These are phyloP conservation scores for Globia sparganii DNA, from an alignment of 2,888 invertebrate genomes.

Conservation along the genomic window DNA sequence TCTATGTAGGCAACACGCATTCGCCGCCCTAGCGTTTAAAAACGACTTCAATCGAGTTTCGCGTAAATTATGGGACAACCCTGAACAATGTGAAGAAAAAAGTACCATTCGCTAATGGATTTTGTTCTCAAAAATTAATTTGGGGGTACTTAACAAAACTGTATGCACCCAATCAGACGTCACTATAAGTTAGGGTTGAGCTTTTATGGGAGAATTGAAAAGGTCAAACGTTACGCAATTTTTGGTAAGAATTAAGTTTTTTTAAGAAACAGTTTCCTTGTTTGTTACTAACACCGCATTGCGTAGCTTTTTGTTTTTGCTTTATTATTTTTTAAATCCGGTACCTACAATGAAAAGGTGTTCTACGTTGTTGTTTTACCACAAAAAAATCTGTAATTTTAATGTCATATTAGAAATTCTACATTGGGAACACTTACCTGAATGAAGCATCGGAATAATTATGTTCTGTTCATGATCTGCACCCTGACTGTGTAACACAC, in stretches of 20 bases:
- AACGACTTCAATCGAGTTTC: conserved; percentile 86
- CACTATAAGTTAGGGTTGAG: conserved; percentile 73
- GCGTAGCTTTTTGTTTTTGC: conserved; percentile 5
- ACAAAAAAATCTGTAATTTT: not conserved
- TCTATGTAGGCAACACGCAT: conserved; percentile 72
- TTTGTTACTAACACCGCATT: conserved; percentile 9
- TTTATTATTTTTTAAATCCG: conserved; percentile 16
- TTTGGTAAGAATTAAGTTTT: conserved; percentile 35
- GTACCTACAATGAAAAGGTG: not conserved
- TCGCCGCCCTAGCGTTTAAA: conserved; percentile 88
- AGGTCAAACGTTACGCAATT: conserved; percentile 32
- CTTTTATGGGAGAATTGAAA: conserved; percentile 53
- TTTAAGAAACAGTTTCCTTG: conserved; percentile 25
- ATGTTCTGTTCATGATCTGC: not conserved
- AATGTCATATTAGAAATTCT: not conserved
- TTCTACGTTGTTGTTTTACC: not conserved
- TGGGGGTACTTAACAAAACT: conserved; percentile 88
- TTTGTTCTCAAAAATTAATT: conserved; percentile 90
- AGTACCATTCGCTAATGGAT: conserved; percentile 88
- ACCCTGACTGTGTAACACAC: no score
- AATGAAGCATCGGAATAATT: not conserved
- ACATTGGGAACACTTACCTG: not conserved
- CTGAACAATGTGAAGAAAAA: conserved; percentile 87
- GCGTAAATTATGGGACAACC: conserved; percentile 89
- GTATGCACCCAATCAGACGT: conserved; percentile 86